Evolutionary conservation across 2,888 invertebrate species (phyloP), one percentile per base, ranked within the genome.

Genomic region (Brachynemurus nebulosus): DNA sequence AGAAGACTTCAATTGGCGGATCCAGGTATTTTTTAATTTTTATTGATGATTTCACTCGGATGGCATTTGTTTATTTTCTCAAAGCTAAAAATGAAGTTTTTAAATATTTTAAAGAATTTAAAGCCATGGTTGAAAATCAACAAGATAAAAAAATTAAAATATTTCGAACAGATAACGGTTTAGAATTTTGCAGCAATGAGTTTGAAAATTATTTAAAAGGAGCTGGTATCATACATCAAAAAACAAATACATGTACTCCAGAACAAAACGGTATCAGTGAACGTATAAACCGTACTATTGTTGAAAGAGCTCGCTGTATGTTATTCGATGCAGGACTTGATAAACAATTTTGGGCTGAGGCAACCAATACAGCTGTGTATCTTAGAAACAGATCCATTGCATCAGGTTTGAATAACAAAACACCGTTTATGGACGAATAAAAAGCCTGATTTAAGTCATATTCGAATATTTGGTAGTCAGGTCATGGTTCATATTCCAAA

Each of bases 391-490:
- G 57, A 27, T 35, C 50, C 7, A 47, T 52, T 11, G 48, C 49
- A n/a, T 35, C 35, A 35, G 14, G 35, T n/a, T 35, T 35, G 12
- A 12, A 35, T 7, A 35, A 37, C 5, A 49, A 43, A 42, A 59
- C 56, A 1, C 55, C 59, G 1, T 49, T 53, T 40, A 62, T 60
- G 59, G 57, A 46, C 54, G 18, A 52, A 53, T 16, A 37, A 44
- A 1, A 59, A 57, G 49, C 57, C 58, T 8, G 48, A 57, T 45
- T 25, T 65, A 1, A 48, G 43, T 34, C 52, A 59, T 23, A 23
- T 62, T 16, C 45, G 52, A 25, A 52, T 57, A 23, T 64, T 64
- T 54, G 62, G 61, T n/a, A 25, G 50, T 39, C 53, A 52, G 5
- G 54, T 55, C 48, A 51, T 51, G 9, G n/a, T n/a, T n/a, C 55